Evolutionary conservation across 2,113 vertebrate species (phyloP), one percentile per base, ranked within the genome.

Genomic region (Scophthalmus maximus): DNA sequence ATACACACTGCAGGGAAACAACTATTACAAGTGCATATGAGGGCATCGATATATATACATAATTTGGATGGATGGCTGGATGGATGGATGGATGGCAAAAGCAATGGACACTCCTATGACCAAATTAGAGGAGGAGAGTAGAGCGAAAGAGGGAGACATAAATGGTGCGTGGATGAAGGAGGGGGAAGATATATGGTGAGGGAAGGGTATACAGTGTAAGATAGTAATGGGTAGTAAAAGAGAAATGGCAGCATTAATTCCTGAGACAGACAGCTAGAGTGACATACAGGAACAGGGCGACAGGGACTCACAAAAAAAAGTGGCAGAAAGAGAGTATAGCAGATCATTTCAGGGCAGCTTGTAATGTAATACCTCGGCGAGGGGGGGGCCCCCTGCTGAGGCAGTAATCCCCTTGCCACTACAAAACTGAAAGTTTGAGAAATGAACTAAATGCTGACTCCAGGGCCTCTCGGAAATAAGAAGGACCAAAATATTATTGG

Each of bases 371-470:
- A 65, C 75, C 69, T 76, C 57, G 2, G 78, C 6, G 9, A 82
- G 69, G 25, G 77, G n/a, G 30, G 30, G 73, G 14, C 76, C 79
- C 87, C 82, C 84, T 72, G 70, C 83, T 23, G 63, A 63, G 79
- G 32, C 78, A 52, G 64, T 86, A 91, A 91, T 87, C 88, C 85
- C 66, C 68, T n/a, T 59, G 59, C 58, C 76, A 67, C 70, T 72
- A 78, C 81, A 82, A 83, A 88, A 85, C 73, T 78, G 55, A 67
- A 82, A 83, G 60, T 79, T 76, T 66, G 56, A 83, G 55, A 61
- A 84, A 82, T 78, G 59, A 79, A 81, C 62, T 75, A 81, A 83
- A 80, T 68, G 87, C 87, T 91, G 89, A 91, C 84, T 88, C 75
- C 38, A 81, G 68, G 47, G 76, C 20, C 79, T 67, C 70, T 68